A percentile compares a stretch with the other conserved stretches of the same genome.
phyloP scores from a whole-genome alignment of 2,113 vertebrate species.

The Lethenteron camtschaticum region DNA sequence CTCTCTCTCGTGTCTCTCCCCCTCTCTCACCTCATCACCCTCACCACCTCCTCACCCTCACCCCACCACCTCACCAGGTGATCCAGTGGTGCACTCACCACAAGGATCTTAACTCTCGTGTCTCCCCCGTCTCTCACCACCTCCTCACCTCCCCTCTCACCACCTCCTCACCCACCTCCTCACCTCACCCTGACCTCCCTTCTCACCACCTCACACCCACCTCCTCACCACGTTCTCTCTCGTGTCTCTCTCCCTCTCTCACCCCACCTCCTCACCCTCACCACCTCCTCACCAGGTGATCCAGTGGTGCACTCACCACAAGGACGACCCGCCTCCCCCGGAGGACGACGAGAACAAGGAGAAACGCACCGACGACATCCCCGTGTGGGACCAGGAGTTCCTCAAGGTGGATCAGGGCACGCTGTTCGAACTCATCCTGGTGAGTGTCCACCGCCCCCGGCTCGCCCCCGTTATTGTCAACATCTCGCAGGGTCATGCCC shows the following conservation, averaged over 20 bases:
- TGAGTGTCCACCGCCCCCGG: conserved; percentile 19
- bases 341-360: conserved; percentile 99
- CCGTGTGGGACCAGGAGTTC: conserved; percentile 98
- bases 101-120: conserved; percentile 33
- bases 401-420: conserved; percentile 99
- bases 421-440: conserved; percentile 94
- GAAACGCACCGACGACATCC: conserved; percentile 94
- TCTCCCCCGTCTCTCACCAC: conserved; percentile 43
- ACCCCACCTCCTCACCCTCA: not conserved
- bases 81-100: conserved; percentile 99
- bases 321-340: conserved; percentile 91
- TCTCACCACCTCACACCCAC: too few species aligned
- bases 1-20: conserved; percentile 98
- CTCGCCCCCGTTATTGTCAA: too few species aligned
- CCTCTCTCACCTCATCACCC: too few species aligned
- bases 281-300: conserved; percentile 41
- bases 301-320: conserved; percentile 99
- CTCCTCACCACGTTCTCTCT: too few species aligned
- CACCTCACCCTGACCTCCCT: too few species aligned
- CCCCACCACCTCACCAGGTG: conserved; percentile 28
- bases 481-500: too few species aligned
- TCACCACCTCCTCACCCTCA: too few species aligned
- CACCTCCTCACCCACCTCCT: too few species aligned
- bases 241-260: not conserved
- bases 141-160: too few species aligned